Conservation (phyloP, 2,797 vertebrate genomes). For the Cercopithecus mitis region DNA sequence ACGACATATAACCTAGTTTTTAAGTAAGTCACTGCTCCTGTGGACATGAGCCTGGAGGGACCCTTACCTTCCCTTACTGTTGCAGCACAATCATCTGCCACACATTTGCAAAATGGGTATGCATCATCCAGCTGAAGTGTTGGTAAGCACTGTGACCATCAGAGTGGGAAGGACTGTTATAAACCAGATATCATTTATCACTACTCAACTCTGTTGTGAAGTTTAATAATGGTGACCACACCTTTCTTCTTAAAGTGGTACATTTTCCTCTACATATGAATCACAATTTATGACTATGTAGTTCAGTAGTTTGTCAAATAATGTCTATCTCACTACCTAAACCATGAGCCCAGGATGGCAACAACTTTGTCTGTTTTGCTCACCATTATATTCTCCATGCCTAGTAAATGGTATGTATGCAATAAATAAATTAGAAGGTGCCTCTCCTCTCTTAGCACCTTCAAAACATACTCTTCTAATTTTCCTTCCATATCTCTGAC, state of each 20-base stretch:
- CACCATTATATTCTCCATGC: neutral
- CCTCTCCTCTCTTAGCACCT: neutral
- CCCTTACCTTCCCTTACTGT: neutral
- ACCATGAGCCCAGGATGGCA: neutral
- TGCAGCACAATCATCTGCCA: neutral
- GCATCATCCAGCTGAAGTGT: neutral
- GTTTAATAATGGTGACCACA: neutral
- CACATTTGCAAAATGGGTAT: constrained; percentile 12
- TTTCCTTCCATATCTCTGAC: neutral
- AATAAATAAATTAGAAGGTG: neutral
- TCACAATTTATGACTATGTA: neutral
- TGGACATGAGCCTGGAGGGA: neutral
- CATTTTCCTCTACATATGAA: neutral
- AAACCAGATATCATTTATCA: neutral
- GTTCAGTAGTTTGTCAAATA: neutral
- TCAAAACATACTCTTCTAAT: neutral
- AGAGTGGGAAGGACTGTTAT: neutral
- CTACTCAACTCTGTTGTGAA: neutral
- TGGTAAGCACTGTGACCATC: neutral
- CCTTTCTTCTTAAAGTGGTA: neutral
- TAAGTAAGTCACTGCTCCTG: neutral
- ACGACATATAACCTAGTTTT: neutral
- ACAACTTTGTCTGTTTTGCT: neutral
- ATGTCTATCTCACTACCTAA: neutral
- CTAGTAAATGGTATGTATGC: neutral